These are phyloP conservation scores for Helogale parvula DNA, from an alignment of 2,113 vertebrate genomes.

Conservation along the genomic window DNA sequence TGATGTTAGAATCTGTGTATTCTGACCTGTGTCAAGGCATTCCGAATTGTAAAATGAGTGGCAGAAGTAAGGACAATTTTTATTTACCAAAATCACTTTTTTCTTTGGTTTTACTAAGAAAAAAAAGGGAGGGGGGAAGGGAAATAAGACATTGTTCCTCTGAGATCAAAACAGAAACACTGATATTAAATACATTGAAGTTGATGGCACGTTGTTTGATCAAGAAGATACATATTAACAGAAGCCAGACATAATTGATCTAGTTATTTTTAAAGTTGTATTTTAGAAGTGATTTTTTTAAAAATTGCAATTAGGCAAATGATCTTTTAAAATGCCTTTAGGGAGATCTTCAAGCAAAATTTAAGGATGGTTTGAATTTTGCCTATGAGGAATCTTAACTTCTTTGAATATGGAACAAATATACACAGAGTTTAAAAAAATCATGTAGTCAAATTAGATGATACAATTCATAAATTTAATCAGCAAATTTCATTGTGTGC, in stretches of 20 bases:
- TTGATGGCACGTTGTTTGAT: neutral
- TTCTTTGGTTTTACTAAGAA: neutral
- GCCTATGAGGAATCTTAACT: neutral
- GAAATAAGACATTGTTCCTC: neutral
- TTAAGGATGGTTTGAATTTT: neutral
- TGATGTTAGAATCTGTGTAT: neutral
- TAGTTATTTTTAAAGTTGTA: neutral
- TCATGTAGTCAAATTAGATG: neutral
- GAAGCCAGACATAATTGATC: neutral
- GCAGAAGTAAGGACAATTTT: neutral
- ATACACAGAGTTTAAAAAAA: rapidly evolving
- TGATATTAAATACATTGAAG: neutral
- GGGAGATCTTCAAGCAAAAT: neutral
- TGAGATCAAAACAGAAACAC: neutral
- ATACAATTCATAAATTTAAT: neutral
- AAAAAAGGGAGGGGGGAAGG: neutral
- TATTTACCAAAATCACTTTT: neutral
- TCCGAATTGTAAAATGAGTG: neutral
- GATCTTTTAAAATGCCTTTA: neutral
- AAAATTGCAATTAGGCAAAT: neutral
- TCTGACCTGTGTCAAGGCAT: neutral
- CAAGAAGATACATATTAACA: neutral
- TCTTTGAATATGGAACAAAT: neutral
- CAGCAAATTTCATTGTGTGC: neutral
- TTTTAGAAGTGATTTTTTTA: neutral